These are phyloP conservation scores for Rhadina sibilatrix DNA, from an alignment of 2,113 vertebrate species.

Conservation along the genomic window DNA sequence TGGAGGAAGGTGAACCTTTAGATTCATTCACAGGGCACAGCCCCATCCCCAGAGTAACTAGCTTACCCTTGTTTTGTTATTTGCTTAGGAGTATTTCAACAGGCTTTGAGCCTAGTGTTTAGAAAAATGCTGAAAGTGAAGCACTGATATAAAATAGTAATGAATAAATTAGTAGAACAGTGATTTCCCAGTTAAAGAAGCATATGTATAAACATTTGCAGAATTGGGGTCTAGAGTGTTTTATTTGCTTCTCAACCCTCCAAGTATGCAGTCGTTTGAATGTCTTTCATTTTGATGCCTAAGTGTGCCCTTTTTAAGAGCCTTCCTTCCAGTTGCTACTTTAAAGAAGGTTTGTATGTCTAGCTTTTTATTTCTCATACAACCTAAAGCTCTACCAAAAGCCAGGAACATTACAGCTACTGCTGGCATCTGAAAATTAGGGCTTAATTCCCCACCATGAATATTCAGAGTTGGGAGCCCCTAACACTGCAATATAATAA, in stretches of 20 bases:
- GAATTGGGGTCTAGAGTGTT: background rate
- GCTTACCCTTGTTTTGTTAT: background rate
- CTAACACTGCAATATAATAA: slow-evolving; percentile 7
- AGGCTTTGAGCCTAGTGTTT: background rate
- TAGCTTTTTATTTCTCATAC: background rate
- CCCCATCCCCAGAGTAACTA: background rate
- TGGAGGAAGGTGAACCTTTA: background rate
- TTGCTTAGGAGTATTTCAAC: background rate
- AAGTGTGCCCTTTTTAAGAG: background rate
- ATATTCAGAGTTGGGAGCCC: slow-evolving; percentile 15
- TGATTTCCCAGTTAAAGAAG: background rate
- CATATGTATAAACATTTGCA: background rate
- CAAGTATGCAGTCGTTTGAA: background rate
- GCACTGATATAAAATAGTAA: background rate
- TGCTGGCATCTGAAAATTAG: slow-evolving; percentile 3
- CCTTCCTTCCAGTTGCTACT: background rate
- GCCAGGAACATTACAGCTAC: background rate
- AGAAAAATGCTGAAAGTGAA: background rate
- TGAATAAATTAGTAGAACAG: background rate
- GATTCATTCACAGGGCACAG: background rate
- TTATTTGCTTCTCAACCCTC: background rate
- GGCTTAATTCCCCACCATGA: slow-evolving; percentile 32
- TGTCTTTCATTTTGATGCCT: background rate
- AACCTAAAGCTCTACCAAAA: background rate
- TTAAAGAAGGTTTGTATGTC: background rate